Evolutionary conservation across 2,797 vertebrate genomes (phyloP).

Genomic region (Alauda arvensis): DNA sequence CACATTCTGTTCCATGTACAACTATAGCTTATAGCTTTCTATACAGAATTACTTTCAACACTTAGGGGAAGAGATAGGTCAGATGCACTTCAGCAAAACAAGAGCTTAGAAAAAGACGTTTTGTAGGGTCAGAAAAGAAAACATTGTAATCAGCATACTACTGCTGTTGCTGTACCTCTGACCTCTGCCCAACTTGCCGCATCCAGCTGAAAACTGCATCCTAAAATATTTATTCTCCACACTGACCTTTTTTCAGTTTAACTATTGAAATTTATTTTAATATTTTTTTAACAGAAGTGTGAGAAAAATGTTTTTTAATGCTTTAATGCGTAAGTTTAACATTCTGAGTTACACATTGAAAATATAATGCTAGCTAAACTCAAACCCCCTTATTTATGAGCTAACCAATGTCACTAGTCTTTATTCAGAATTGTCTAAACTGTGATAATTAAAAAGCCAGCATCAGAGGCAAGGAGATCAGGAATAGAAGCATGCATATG

Average conservation of each 20-base stretch:
- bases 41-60: not conserved
- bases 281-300: not conserved
- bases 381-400: not conserved
- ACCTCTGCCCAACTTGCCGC: not conserved
- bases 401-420: not conserved
- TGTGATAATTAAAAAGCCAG: not conserved
- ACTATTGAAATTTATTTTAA: not conserved
- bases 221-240: not conserved
- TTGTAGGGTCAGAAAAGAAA: not conserved
- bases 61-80: not conserved
- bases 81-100: not conserved
- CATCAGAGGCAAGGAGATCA: not conserved
- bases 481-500: not conserved
- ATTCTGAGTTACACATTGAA: not conserved
- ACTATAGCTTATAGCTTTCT: not conserved
- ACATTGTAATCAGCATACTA: not conserved
- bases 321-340: not conserved
- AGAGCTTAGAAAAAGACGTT: not conserved
- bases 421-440: not conserved
- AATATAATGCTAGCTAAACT: not conserved
- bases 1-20: not conserved
- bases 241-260: fast-evolving
- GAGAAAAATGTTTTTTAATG: not conserved
- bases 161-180: not conserved
- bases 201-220: not conserved